Percentiles rank a stretch among this genome's conserved stretches.
phyloP scores from a whole-genome alignment of 2,797 vertebrate species.

The Prunella strophiata region DNA sequence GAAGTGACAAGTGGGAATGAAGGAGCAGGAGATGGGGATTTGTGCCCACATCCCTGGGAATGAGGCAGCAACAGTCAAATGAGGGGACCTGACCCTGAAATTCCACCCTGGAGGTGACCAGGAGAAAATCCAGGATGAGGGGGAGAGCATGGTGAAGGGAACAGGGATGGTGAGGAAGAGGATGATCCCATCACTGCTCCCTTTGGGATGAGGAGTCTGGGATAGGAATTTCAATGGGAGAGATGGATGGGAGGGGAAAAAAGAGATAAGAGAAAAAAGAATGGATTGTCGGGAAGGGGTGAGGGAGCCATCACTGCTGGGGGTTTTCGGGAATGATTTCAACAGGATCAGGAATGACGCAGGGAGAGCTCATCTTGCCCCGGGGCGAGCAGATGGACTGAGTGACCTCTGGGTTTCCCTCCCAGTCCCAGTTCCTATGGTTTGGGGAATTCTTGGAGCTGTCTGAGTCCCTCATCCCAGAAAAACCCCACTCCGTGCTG shows the following conservation, averaged over 20 bases:
- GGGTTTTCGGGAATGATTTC: constrained; percentile 13
- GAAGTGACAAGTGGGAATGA: neutral
- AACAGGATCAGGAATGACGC: neutral
- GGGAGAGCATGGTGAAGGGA: neutral
- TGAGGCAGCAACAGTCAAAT: rapidly evolving
- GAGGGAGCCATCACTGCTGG: neutral
- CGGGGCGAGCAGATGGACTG: neutral
- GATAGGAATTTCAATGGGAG: neutral
- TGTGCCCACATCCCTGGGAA: neutral
- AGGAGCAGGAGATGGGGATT: neutral
- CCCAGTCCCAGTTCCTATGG: rapidly evolving
- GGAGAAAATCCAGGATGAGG: neutral
- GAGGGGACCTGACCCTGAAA: neutral
- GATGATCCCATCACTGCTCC: neutral
- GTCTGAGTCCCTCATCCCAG: neutral
- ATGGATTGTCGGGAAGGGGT: neutral
- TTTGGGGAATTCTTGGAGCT: neutral
- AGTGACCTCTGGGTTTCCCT: neutral
- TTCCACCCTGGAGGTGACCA: neutral
- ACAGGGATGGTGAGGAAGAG: neutral
- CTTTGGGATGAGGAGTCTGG: neutral
- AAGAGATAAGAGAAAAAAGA: neutral
- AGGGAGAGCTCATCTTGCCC: constrained; percentile 4
- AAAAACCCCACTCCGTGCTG: rapidly evolving
- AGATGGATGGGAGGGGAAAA: neutral